Base-by-base conservation (phyloP, 2,888 invertebrate species). In the Torymus texanus region DNA sequence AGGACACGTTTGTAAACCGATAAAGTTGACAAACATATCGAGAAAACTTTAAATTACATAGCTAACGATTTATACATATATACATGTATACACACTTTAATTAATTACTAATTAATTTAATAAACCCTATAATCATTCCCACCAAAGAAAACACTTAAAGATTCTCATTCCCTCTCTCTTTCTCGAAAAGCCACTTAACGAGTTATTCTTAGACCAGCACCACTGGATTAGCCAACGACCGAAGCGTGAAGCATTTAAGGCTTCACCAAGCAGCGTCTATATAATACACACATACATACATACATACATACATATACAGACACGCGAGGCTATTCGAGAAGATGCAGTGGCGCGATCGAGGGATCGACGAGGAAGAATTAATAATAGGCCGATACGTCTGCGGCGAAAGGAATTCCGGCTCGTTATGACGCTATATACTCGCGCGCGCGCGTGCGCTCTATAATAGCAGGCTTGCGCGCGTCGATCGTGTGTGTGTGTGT, bases 361-460 rank as follows among this genome's bases (percentile, higher is more conserved):
- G 24, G 59, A 18, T 59, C 51, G 67, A 16, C 21, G 50, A 67
- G 51, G 29, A 63, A 63, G 56, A 63, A 70, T 70, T 76, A 76
- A 76, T 76, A 65, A 76, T 75, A 62, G 75, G 41, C 62, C 62
- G 62, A 62, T 21, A 21, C 18, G 16, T 18, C 5, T 21, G 59
- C 5, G 4, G 55, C 12, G 41, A 18, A 18, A 63, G 58, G 24
- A 63, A 63, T 58, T 70, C 14, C 14, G 21, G 50, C 70, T 76
- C 76, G 76, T 70, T 76, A 76, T 63, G 50, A 56, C 29, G 58
- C 29, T 29, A 5, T n/a, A n/a, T n/a, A n/a, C 29, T 29, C 29
- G 1, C 29, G 1, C 62, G 62, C 58, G 66, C 24, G 53, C 24
- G 41, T 29, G 68, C 41, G 16, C 13, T 4, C 2, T 21, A 13